Percentiles rank a stretch among this genome's conserved stretches.
These are phyloP conservation scores for Nothocercus julius DNA, from an alignment of 2,113 vertebrate genomes.

Conservation along the genomic window DNA sequence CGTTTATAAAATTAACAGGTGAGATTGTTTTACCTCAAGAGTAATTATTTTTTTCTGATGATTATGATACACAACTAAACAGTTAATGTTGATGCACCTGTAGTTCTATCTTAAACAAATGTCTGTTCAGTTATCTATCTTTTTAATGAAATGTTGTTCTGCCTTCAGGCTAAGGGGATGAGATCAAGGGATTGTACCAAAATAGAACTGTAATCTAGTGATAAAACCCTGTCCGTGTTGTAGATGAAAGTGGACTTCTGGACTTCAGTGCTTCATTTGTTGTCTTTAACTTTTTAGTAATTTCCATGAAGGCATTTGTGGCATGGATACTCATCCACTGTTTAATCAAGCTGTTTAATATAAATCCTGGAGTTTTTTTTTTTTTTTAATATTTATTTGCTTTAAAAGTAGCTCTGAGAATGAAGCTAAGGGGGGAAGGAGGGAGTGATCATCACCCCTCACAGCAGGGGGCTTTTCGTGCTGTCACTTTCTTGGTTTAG, in stretches of 20 bases:
- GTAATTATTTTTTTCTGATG: background rate
- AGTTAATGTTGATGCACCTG: background rate
- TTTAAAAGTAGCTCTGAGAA: background rate
- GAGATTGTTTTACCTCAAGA: background rate
- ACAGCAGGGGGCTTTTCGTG: background rate
- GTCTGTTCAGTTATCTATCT: background rate
- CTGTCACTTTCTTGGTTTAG: background rate
- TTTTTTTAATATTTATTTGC: background rate
- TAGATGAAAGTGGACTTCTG: background rate
- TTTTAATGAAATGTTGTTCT: slow-evolving; percentile 44
- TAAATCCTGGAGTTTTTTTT: background rate
- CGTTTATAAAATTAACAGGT: background rate
- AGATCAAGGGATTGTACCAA: slow-evolving; percentile 31
- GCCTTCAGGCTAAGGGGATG: slow-evolving; percentile 4
- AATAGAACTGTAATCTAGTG: slow-evolving; percentile 24
- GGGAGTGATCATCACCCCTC: background rate
- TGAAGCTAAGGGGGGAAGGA: background rate
- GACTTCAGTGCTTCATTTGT: background rate
- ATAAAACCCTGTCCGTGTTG: background rate
- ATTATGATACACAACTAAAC: background rate
- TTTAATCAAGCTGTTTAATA: background rate
- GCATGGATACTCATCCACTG: background rate
- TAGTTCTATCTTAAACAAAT: background rate
- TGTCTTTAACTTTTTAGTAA: background rate
- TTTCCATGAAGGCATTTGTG: background rate